Evolutionary conservation across 2,113 vertebrate species (phyloP), one percentile per base, ranked within the genome.

Genomic region (Elaphurus davidianus): DNA sequence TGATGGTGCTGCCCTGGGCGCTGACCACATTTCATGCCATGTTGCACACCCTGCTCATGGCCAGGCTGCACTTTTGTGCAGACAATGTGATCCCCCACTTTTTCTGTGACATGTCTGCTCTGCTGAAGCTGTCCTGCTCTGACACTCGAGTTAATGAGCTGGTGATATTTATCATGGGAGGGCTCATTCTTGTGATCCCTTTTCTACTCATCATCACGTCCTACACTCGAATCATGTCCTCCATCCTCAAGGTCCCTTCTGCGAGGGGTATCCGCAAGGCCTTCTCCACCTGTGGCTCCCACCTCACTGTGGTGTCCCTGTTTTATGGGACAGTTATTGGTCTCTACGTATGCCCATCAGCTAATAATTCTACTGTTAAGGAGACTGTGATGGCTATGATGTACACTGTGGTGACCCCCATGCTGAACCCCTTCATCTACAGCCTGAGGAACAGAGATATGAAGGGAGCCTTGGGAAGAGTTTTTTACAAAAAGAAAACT

Each of bases 211-310:
- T 98, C 12, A 9, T 97, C 14, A 4, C 36, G 8, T 98, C 98
- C n/a, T 98, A 98, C 17, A 14, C 90, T 6, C 47, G 7, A 6
- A 98, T 98, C 11, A 11, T 98, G 27, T 95, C 43, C 36, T 91
- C 95, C 5, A 91, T 96, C n/a, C 54, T 98, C 45, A 98, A 85
- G 19, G 64, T 91, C 8, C 94, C 95, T 55, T 97, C 97, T 52
- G 9, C 47, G 3, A 71, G 33, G 27, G 91, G 78, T 0, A 93
- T 97, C n/a, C 2, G 2, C 25, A 98, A 98, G 67, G 97, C 97
- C 4, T 98, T 98, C 67, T 98, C 98, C 28, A 98, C 97, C 9
- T 98, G 98, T 47, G 91, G 97, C 30, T 98, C 98, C 2, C 98
- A 98, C 67, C 81, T 98, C 30, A 91, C 94, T 14, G 96, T 97